phyloP scores from a whole-genome alignment of 1,140 invertebrate genomes.

The Drosophila sturtevanti region DNA sequence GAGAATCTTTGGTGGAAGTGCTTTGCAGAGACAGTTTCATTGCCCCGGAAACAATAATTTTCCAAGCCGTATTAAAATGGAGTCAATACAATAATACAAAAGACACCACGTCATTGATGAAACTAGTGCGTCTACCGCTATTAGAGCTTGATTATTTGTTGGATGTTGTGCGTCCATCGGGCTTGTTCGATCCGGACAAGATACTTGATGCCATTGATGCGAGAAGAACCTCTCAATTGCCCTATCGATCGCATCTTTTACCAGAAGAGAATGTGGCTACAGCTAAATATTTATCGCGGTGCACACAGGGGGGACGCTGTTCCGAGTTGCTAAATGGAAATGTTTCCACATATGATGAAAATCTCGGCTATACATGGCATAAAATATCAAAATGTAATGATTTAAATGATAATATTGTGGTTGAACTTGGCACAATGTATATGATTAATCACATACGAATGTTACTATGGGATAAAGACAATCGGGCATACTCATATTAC shows the following conservation, averaged over 20 bases:
- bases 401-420: constrained; percentile 93
- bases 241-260: constrained; percentile 91
- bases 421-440: constrained; percentile 92
- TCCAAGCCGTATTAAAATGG: constrained; percentile 94
- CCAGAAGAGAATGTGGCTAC: constrained; percentile 96
- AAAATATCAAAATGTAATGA: constrained; percentile 90
- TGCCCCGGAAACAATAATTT: constrained; percentile 97
- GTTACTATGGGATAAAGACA: constrained; percentile 96
- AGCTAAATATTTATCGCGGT: constrained; percentile 89
- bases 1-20: constrained; percentile 91
- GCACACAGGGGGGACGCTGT: constrained; percentile 94
- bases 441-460: constrained; percentile 97
- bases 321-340: constrained; percentile 94
- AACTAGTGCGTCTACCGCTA: constrained; percentile 91
- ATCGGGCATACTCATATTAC: constrained; percentile 97
- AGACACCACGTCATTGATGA: constrained; percentile 85
- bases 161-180: constrained; percentile 92
- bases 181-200: constrained; percentile 92
- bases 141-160: constrained; percentile 94
- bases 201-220: constrained; percentile 97
- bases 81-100: constrained; percentile 89
- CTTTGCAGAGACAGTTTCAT: constrained; percentile 97
- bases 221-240: constrained; percentile 89
- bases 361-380: constrained; percentile 93
- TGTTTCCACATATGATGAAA: constrained; percentile 83